These are phyloP conservation scores for Thalassaphorura encarpata DNA, from an alignment of 1,140 invertebrate genomes.

Conservation along the genomic window DNA sequence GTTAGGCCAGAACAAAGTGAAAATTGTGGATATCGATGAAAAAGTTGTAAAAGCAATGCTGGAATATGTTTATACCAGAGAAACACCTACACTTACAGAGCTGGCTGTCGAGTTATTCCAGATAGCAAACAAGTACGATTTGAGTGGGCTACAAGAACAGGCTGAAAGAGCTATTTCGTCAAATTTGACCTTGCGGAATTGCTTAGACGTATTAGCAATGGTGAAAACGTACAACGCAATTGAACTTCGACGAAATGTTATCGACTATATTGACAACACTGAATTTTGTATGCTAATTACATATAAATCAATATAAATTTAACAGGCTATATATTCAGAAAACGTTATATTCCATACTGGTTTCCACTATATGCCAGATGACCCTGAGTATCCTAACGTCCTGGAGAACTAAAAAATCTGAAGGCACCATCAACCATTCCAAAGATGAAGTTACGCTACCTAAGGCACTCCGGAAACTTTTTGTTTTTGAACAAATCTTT, in stretches of 20 bases:
- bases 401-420: too few relatives aligned
- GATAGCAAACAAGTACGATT: slow-evolving; percentile 30
- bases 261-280: slow-evolving; percentile 31
- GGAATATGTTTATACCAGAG: slow-evolving; percentile 29
- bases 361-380: too few relatives aligned
- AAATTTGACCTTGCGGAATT: slow-evolving; percentile 25
- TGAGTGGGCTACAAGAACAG: slow-evolving; percentile 26
- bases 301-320: too few relatives aligned
- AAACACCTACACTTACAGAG: slow-evolving; percentile 16
- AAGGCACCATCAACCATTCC: too few relatives aligned
- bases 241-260: slow-evolving; percentile 21
- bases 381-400: too few relatives aligned
- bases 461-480: too few relatives aligned
- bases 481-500: too few relatives aligned
- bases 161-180: slow-evolving; percentile 25
- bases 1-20: slow-evolving; percentile 10
- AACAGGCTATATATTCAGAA: too few relatives aligned
- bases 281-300: too few relatives aligned
- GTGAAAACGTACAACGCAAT: slow-evolving; percentile 26
- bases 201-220: slow-evolving; percentile 25
- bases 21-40: slow-evolving; percentile 30
- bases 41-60: slow-evolving; percentile 31
- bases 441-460: too few relatives aligned
- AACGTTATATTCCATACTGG: too few relatives aligned
- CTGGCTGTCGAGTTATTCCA: slow-evolving; percentile 26